Evolutionary conservation across 2,888 invertebrate species (phyloP), one percentile per base, ranked within the genome.

Genomic region (Drosophila suboccidentalis): DNA sequence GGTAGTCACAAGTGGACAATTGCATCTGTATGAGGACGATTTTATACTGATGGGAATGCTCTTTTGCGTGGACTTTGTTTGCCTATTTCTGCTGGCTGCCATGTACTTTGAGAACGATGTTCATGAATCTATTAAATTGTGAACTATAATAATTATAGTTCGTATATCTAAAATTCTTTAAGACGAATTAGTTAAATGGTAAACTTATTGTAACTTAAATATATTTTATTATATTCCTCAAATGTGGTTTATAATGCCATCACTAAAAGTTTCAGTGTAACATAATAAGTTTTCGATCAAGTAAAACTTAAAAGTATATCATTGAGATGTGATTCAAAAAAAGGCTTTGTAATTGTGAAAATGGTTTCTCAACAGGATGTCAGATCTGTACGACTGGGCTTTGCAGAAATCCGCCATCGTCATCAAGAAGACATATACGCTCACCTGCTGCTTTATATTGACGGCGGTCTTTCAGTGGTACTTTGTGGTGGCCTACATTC

Each of bases 401-500:
- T 1, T 36, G 13, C 0, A 4, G 19, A 22, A 38, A 1, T n/a
- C 39, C 32, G 6, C 9, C 0, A 53, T 43, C 13, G 34, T 32
- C n/a, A 49, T 54, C 9, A 53, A 49, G 49, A 66, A 70, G 34
- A 60, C 70, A 26, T 70, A 70, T 46, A 50, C 60, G 11, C 34
- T 65, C 29, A 46, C 51, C 17, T 26, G 43, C 19, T 41, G 60
- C 11, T 51, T 60, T 10, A 36, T 66, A n/a, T 2, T 70, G 38
- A 22, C 50, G 34, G 55, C 66, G 6, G 38, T 54, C 10, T 66
- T 55, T 17, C 60, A 70, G 4, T 70, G 65, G 65, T 66, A 60
- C 19, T 51, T 70, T 47, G 19, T 70, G 3, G 38, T 41, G 51
- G 36, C 55, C 9, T 66, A 60, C 13, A 9, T 57, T 9, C 32